Evolutionary conservation across 2,113 vertebrate genomes (phyloP), one percentile per base, ranked within the genome.

Genomic region (Psilopsiagon aurifrons): DNA sequence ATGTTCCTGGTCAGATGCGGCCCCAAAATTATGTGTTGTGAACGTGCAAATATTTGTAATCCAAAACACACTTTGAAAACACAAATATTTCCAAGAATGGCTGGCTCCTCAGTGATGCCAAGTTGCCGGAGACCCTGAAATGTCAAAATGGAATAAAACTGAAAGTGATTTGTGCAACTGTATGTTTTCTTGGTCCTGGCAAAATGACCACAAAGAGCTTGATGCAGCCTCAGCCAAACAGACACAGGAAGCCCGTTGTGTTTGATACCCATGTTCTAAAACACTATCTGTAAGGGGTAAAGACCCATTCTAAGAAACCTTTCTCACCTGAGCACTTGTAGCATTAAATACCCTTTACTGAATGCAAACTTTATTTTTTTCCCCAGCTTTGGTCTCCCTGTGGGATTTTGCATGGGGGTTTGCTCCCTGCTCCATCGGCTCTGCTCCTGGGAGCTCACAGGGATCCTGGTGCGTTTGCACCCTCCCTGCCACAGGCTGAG

Each of bases 71-170:
- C 74, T 84, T 75, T 7, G 35, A 73, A 43, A 63, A 22, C 63
- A n/a, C 71, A 83, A 79, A 37, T 80, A 80, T 74, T 95, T 88
- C 94, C 80, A 46, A 27, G 84, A 52, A 49, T 4, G 62, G 51
- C 27, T 78, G 82, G 87, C 35, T 79, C 60, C 0, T 0, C 68
- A 16, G 71, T 3, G 71, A 51, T 86, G 71, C 95, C 92, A 71
- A 92, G 90, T 64, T 90, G 55, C 76, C 64, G 80, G 88, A 94
- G 86, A 93, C 90, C 90, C 85, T 83, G 76, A 83, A 94, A 93
- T 74, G 88, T 88, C 95, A 88, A 80, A 94, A 83, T 16, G 86
- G 80, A 71, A 41, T 88, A 86, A 95, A 90, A 93, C 64, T 59
- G 86, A 55, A 93, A 88, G 90, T 60, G 88, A 86, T 94, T 94